These are phyloP conservation scores for Lepisosteus oculatus DNA, from an alignment of 2,113 vertebrate genomes.

Conservation along the genomic window DNA sequence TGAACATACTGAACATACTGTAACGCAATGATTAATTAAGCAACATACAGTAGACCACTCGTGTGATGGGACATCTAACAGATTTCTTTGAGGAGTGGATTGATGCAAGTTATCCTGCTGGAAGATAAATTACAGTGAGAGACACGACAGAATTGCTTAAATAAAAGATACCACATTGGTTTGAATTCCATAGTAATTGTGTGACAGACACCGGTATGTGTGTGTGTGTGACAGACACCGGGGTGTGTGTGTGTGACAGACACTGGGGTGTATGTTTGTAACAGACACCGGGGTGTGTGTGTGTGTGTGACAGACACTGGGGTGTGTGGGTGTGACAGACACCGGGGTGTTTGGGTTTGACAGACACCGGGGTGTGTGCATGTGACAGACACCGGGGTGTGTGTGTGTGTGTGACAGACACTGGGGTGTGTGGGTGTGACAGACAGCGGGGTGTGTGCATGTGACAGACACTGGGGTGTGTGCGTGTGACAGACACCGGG, in stretches of 20 bases:
- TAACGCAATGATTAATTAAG: too few species aligned
- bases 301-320: background rate
- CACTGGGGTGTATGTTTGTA: background rate
- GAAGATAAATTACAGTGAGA: constrained; percentile 5
- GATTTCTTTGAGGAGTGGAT: too few species aligned
- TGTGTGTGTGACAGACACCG: background rate
- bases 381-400: too few species aligned
- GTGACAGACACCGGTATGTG: background rate
- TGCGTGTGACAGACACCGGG: too few species aligned
- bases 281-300: background rate
- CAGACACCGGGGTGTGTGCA: background rate
- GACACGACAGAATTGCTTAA: constrained; percentile 17
- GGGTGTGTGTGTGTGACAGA: too few species aligned
- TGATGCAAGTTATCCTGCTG: too few species aligned
- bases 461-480: too few species aligned
- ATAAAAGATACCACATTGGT: constrained; percentile 12
- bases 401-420: background rate
- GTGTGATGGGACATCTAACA: too few species aligned
- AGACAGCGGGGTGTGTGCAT: too few species aligned
- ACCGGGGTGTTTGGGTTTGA: background rate
- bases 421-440: too few species aligned
- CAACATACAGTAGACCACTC: too few species aligned
- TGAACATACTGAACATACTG: too few species aligned
- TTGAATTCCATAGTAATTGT: constrained; percentile 9
- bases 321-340: background rate